These are phyloP conservation scores for Xiphophorus hellerii DNA, from an alignment of 2,113 vertebrate genomes.

Conservation along the genomic window DNA sequence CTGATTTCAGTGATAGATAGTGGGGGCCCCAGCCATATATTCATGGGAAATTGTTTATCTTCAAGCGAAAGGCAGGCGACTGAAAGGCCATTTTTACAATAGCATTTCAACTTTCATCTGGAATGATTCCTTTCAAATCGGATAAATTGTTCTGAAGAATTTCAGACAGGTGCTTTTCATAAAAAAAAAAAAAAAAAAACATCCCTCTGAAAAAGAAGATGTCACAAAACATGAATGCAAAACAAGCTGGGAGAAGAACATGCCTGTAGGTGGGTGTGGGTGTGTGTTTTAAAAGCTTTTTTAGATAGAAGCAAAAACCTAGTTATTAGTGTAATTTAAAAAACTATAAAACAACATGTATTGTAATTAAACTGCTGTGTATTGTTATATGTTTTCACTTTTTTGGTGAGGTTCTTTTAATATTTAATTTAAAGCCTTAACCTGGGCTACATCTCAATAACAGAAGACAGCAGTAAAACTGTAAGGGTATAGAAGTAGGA, in stretches of 20 bases:
- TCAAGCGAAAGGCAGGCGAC: constrained; percentile 57
- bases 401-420: constrained; percentile 60
- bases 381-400: constrained; percentile 1
- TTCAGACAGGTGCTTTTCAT: constrained; percentile 72
- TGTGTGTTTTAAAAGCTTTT: constrained; percentile 38
- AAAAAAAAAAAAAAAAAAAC: constrained; percentile 21
- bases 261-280: neutral
- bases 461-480: constrained; percentile 61
- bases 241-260: constrained; percentile 34
- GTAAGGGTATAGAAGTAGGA: constrained; percentile 21
- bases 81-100: constrained; percentile 72
- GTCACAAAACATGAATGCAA: constrained; percentile 68
- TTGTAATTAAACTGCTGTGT: neutral
- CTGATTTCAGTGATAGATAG: constrained; percentile 76
- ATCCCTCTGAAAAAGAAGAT: constrained; percentile 66
- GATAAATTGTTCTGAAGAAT: constrained; percentile 73
- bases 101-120: constrained; percentile 76
- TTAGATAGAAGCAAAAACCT: neutral
- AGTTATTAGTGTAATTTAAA: neutral
- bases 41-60: constrained; percentile 83
- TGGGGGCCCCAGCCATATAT: constrained; percentile 68
- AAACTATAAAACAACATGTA: neutral
- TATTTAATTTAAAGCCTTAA: constrained; percentile 56
- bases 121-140: constrained; percentile 73
- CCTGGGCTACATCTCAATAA: constrained; percentile 41